Evolutionary conservation across 2,888 invertebrate species (phyloP).

Genomic region (Acronicta leporina): DNA sequence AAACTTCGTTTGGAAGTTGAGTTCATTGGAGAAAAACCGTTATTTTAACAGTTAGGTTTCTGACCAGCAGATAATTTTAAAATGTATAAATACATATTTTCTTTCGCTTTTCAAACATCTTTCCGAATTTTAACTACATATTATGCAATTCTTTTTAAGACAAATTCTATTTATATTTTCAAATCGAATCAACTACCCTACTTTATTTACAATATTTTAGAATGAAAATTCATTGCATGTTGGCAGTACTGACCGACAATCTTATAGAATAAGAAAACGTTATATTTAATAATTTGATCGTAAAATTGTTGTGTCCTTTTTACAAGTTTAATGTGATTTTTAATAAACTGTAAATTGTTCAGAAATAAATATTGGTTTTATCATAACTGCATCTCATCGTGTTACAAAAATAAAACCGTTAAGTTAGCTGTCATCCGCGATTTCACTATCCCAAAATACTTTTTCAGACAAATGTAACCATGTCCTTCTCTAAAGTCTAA

Average conservation of each 20-base stretch:
- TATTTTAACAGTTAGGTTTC: constrained; percentile 56
- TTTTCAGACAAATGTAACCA: too few relatives aligned
- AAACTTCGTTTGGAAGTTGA: constrained; percentile 71
- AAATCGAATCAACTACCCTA: constrained; percentile 43
- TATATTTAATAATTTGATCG: constrained; percentile 17
- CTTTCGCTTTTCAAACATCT: constrained; percentile 36
- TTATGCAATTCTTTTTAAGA: constrained; percentile 35
- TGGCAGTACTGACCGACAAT: constrained; percentile 48
- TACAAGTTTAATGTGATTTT: constrained; percentile 23
- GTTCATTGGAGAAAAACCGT: constrained; percentile 58
- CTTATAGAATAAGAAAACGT: constrained; percentile 7
- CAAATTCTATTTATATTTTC: constrained; percentile 45
- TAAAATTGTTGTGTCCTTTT: constrained; percentile 20
- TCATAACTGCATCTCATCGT: too few relatives aligned
- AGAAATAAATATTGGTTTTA: too few relatives aligned
- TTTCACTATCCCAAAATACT: too few relatives aligned
- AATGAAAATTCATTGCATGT: constrained; percentile 33
- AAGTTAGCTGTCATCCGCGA: too few relatives aligned
- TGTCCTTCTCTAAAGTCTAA: too few relatives aligned
- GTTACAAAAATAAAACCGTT: too few relatives aligned
- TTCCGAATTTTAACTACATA: constrained; percentile 27
- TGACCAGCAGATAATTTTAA: constrained; percentile 76
- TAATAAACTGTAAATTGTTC: too few relatives aligned
- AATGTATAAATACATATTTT: constrained; percentile 45
- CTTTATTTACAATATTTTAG: constrained; percentile 55